Base-by-base conservation (phyloP, 2,888 invertebrate genomes). In the Drosophila kanekoi region DNA sequence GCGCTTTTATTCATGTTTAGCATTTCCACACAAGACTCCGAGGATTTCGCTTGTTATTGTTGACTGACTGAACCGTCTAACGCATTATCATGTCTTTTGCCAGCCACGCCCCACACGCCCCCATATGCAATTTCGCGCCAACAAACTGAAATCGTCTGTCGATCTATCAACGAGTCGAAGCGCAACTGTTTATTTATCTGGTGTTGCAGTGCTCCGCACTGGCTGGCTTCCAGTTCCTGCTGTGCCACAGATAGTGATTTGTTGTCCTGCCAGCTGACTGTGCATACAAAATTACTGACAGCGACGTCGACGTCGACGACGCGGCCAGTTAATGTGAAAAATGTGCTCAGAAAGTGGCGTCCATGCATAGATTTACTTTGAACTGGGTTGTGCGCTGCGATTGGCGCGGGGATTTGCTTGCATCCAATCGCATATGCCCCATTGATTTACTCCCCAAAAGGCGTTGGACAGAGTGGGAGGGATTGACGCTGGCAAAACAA, bases 241-340 rank as follows among this genome's bases (percentile, higher is more conserved):
- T 77, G 57, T 61, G 71, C 61, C 40, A 62, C 40, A 62, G 72
- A 78, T 76, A 81, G 81, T 87, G 83, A 83, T 83, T 83, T 83
- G 83, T 87, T 83, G 81, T 84, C 68, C 83, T 81, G 78, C 69
- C 80, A 80, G 59, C 68, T 59, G 72, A 77, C 81, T 86, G 81
- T 83, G 81, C 81, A 86, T 81, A 82, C 86, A 86, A 77, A 86
- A 86, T 83, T 83, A 77, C 77, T 76, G 82, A 85, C 85, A 79
- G 69, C 75, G 76, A 69, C 71, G 66, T 60, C 75, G 76, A 69
- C 71, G 66, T 60, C 57, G 53, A 58, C 54, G 58, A 41, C 52
- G 57, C 64, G 52, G 59, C 72, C 72, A 81, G 85, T 87, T 85
- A 87, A 85, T 87, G 87, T 87, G 82, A 85, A 83, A 87, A 85